Evolutionary conservation across 92 coral and sea anemone genomes (phyloP), one percentile per base, ranked within the genome.

Genomic region (Epizoanthus stellaris): DNA sequence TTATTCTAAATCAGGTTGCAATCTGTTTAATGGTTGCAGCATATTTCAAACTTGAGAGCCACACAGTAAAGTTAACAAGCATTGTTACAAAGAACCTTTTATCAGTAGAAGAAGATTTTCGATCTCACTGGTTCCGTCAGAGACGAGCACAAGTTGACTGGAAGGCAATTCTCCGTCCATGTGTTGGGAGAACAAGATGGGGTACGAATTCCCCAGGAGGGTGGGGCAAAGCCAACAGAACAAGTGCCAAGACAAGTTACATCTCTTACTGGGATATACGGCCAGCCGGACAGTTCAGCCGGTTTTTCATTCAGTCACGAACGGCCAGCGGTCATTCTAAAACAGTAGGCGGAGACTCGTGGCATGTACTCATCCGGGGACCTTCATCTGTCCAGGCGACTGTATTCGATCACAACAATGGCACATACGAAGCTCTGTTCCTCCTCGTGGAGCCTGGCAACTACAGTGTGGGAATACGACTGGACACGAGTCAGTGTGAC

Each of bases 51-150:
- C 47, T 43, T 43, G 47, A 3, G 47, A 43, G 47, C 47, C 47
- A 43, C 47, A 43, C 47, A 43, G 47, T 43, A 43, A 43, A 43
- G 4, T 43, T 43, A 43, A 43, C 2, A 43, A 43, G 6, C 5
- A 5, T 43, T 43, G 4, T 43, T 43, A 43, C 6, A 43, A 45
- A 45, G 1, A 45, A 45, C 3, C 52, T 11, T 45, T 6, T 45
- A 45, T 6, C 52, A 66, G 21, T 39, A 14, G 43, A 80, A 66
- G 36, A 80, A 21, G 71, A 80, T 15, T 45, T 45, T 45, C 38
- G 75, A 70, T 20, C 20, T 34, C 82, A 89, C 54, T 89, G 92
- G 92, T 68, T 77, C 45, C 89, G 92, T 17, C 66, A 85, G 17
- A 76, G 92, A 64, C 70, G 80, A 25, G 19, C 77, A 42, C 80